A percentile compares a stretch with the other conserved stretches of the same genome.
phyloP scores from a whole-genome alignment of 2,888 invertebrate genomes.

The Caenorhabditis japonica region DNA sequence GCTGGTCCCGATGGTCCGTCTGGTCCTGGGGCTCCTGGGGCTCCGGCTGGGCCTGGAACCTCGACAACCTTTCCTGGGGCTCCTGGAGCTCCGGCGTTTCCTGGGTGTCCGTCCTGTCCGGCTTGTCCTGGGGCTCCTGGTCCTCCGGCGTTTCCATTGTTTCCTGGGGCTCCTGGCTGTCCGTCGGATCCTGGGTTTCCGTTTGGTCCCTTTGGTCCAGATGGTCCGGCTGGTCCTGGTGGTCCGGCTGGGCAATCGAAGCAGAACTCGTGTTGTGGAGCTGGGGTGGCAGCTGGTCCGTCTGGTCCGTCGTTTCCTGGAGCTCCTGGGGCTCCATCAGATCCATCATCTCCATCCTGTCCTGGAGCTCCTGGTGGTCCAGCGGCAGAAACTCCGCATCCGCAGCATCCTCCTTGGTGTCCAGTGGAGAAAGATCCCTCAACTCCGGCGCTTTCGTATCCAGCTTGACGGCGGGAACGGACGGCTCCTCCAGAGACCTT shows the following conservation, averaged over 20 bases:
- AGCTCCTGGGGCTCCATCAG: conserved; percentile 66
- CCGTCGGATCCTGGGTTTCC: conserved; percentile 71
- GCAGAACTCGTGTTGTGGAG: conserved; percentile 64
- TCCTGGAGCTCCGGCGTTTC: conserved; percentile 65
- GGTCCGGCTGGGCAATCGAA: conserved; percentile 66
- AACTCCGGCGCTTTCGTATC: conserved; percentile 60
- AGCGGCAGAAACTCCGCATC: conserved; percentile 59
- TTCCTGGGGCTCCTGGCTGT: conserved; percentile 65
- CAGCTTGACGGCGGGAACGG: conserved; percentile 66
- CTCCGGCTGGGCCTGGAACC: conserved; percentile 63
- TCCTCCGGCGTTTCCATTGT: conserved; percentile 59
- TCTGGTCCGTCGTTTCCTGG: conserved; percentile 69
- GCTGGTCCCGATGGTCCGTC: conserved; percentile 62
- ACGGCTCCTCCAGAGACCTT: conserved; percentile 64
- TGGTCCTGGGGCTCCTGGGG: conserved; percentile 58
- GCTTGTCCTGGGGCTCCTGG: conserved; percentile 58
- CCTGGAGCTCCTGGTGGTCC: conserved; percentile 66
- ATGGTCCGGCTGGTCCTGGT: conserved; percentile 59
- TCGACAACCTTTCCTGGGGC: conserved; percentile 57
- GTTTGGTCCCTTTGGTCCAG: conserved; percentile 71
- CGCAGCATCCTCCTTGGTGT: conserved; percentile 64
- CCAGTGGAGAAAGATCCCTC: conserved; percentile 46
- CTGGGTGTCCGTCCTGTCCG: conserved; percentile 63
- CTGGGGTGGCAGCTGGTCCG: conserved; percentile 65
- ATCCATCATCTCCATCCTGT: conserved; percentile 63